Base-by-base conservation (phyloP, 2,888 invertebrate species). In the Physocephala rufipes region DNA sequence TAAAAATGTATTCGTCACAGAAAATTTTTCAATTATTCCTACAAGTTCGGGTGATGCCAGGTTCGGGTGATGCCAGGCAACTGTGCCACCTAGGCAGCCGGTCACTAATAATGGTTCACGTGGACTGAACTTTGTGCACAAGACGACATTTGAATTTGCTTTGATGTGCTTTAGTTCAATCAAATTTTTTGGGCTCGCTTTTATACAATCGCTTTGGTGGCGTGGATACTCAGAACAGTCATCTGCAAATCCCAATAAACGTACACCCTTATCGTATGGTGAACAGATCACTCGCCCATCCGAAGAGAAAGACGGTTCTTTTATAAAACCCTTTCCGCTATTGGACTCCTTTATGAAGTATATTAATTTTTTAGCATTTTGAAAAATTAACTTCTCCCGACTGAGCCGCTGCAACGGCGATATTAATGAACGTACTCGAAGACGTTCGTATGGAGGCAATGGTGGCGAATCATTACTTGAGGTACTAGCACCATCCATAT, bases 261-360 rank as follows among this genome's bases (percentile, higher is more conserved):
- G 88, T 73, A 96, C 90, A 43, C 97, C 96, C 80, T 90, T 91
- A 0, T 92, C 94, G 84, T 92, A 96, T 0, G 97, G 97, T 0
- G 96, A 97, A 82, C 95, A 95, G 36, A 97, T 92, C 13, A 97
- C 87, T 65, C 96, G 89, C 0, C 97, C 97, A 83, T 97, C 96
- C 1, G 93, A 88, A 1, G 96, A 96, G 85, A 95, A 97, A 79
- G 95, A 94, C 61, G 95, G 87, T 82, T 97, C 97, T 87, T 97
- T 97, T 70, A 97, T 97, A 79, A 94, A 96, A 0, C 96, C 96
- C 76, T 92, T 92, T 1, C 95, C 96, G 16, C 93, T 93, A 81
- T 95, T 96, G 0, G 94, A 92, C 83, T 97, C 97, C 80, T 94
- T 91, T 12, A 91, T 89, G 80, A 90, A 96, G 85, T 94, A 95